Base-by-base conservation (phyloP, 2,797 vertebrate genomes). In the Hydrocynus forskahlii region DNA sequence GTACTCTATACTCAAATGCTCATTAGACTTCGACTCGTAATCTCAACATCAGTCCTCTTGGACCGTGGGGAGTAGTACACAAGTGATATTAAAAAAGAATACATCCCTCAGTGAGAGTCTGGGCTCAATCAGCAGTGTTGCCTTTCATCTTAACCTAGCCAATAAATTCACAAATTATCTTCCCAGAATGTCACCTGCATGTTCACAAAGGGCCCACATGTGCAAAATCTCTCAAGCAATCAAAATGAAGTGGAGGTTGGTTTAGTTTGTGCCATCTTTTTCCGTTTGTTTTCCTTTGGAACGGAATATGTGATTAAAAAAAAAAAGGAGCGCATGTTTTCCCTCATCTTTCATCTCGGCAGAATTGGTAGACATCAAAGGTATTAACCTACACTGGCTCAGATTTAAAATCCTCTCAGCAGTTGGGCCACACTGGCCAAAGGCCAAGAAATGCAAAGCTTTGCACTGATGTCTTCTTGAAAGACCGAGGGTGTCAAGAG, bases 371-470 rank as follows among this genome's bases (percentile, higher is more conserved):
- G 69, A 23, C 57, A 74, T 83, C 78, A 79, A 81, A 84, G 25
- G 80, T 76, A 86, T 82, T 86, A 82, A 82, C 76, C 85, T 82
- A 79, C 67, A 82, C 60, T 64, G 80, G 64, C 10, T 2, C 63
- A 83, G 80, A 80, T 80, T 78, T 79, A 54, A 79, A 81, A 79
- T 45, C 71, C 67, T 21, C 79, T 81, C 29, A 60, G 57, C 5
- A 16, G 19, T 68, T 19, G 50, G 29, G 73, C 55, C 45, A 50
- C 43, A 63, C n/a, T 62, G 63, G 25, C 14, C 14, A 66, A 66
- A n/a, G 57, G 21, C 17, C 48, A 38, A 23, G 59, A 70, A 21
- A 29, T 35, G 50, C 59, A 62, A 29, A 38, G 19, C 50, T 43
- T 9, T 3, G 3, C 16, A n/a, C 38, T 68, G 38, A 45, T 19